A percentile compares a stretch with the other conserved stretches of the same genome.
Conservation (phyloP, 2,888 invertebrate genomes). For the Heliconius ismenius region DNA sequence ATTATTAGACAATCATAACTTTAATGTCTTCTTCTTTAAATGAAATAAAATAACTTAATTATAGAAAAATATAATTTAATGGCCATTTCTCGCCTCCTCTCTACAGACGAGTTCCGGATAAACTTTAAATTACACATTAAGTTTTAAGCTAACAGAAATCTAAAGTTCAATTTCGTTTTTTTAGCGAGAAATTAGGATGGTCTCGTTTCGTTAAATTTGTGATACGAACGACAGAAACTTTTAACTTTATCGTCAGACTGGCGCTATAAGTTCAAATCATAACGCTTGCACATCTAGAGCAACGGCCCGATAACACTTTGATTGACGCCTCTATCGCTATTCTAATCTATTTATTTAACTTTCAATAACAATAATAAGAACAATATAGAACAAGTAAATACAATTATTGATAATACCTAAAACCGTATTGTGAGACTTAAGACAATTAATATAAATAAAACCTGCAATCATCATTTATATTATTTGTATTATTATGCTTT, state of each 20-base stretch:
- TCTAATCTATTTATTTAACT: conserved; percentile 15
- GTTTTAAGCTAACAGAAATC: background rate
- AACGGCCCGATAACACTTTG: conserved; percentile 27
- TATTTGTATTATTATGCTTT: background rate
- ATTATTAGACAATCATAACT: background rate
- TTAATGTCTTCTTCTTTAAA: background rate
- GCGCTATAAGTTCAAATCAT: background rate
- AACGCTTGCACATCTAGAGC: conserved; percentile 24
- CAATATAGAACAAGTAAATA: conserved; percentile 10
- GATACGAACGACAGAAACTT: background rate
- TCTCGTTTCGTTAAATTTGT: background rate
- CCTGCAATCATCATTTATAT: background rate
- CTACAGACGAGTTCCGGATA: background rate
- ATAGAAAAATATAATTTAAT: background rate
- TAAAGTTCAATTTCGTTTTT: background rate
- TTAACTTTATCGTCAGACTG: conserved; percentile 8
- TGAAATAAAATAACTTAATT: background rate
- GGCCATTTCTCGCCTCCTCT: background rate
- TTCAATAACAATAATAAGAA: conserved; percentile 9
- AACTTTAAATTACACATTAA: background rate
- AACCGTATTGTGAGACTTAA: background rate
- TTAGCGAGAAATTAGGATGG: background rate
- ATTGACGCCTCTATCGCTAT: conserved; percentile 19
- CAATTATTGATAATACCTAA: background rate
- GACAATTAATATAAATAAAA: background rate